These are phyloP conservation scores for Hanleya hanleyi DNA, from an alignment of 2,888 invertebrate species.

Conservation along the genomic window DNA sequence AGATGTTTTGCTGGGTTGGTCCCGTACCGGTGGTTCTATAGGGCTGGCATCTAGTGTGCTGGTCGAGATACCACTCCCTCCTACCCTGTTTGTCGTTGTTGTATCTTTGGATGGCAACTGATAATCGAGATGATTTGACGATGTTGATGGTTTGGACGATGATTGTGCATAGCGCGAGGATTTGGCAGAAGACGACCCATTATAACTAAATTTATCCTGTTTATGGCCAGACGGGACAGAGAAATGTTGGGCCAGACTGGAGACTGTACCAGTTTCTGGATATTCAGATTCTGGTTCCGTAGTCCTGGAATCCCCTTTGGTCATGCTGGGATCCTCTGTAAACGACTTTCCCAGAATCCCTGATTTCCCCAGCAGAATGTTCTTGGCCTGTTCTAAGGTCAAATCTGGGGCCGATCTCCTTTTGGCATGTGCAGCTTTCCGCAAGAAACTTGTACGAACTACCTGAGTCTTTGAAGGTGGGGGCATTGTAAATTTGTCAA, in stretches of 20 bases:
- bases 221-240: no score
- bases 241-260: not conserved
- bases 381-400: slow-evolving; percentile 61
- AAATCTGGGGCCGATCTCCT: slow-evolving; percentile 52
- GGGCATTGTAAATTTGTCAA: slow-evolving; percentile 37
- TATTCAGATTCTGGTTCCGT: not conserved
- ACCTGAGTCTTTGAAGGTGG: slow-evolving; percentile 43
- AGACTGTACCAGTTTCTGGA: not conserved
- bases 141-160: no score
- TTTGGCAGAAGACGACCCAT: no score
- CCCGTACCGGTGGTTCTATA: slow-evolving; percentile 57
- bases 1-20: slow-evolving; percentile 26
- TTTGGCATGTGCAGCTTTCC: slow-evolving; percentile 42
- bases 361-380: slow-evolving; percentile 62
- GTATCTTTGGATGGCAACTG: no score
- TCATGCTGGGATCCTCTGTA: not conserved
- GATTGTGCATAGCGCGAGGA: no score
- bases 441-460: slow-evolving; percentile 38
- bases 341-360: slow-evolving; percentile 44
- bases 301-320: not conserved
- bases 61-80: no score
- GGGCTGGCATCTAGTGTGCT: slow-evolving; percentile 50
- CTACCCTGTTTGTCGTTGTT: no score
- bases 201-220: no score
- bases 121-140: no score